These are phyloP conservation scores for Limnodromus scolopaceus DNA, from an alignment of 2,797 vertebrate genomes.

Conservation along the genomic window DNA sequence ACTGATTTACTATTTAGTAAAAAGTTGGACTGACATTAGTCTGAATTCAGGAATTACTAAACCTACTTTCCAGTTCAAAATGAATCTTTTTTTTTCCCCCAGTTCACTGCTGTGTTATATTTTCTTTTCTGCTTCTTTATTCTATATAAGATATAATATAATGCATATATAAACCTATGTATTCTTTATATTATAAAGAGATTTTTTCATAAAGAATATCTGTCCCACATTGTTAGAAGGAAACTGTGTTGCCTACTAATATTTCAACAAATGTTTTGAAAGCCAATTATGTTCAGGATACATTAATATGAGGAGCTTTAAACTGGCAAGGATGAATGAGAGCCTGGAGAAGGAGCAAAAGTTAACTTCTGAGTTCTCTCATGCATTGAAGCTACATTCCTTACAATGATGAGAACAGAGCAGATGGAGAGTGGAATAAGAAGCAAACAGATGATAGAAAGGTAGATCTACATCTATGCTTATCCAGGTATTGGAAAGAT, in stretches of 20 bases:
- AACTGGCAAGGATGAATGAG: not conserved
- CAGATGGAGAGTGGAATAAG: not conserved
- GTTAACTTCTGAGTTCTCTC: not conserved
- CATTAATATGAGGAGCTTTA: not conserved
- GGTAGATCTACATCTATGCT: not conserved
- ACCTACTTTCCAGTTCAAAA: not conserved
- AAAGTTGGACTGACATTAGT: not conserved
- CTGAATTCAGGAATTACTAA: constrained; percentile 15
- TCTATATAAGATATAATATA: not conserved
- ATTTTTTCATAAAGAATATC: not conserved
- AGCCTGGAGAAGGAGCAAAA: not conserved
- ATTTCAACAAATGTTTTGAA: not conserved
- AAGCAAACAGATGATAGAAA: not conserved
- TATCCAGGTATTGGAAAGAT: not conserved
- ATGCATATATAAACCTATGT: not conserved
- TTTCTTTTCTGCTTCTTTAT: not conserved
- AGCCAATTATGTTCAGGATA: not conserved
- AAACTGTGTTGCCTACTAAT: not conserved
- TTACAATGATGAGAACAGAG: not conserved
- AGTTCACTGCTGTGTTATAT: not conserved
- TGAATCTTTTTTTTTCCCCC: not conserved
- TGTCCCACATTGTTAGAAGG: not conserved
- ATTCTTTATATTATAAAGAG: not conserved
- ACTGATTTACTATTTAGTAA: constrained; percentile 13
- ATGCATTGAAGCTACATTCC: not conserved